Evolutionary conservation across 2,113 vertebrate genomes (phyloP), one percentile per base, ranked within the genome.

Genomic region (Alethe castanea): DNA sequence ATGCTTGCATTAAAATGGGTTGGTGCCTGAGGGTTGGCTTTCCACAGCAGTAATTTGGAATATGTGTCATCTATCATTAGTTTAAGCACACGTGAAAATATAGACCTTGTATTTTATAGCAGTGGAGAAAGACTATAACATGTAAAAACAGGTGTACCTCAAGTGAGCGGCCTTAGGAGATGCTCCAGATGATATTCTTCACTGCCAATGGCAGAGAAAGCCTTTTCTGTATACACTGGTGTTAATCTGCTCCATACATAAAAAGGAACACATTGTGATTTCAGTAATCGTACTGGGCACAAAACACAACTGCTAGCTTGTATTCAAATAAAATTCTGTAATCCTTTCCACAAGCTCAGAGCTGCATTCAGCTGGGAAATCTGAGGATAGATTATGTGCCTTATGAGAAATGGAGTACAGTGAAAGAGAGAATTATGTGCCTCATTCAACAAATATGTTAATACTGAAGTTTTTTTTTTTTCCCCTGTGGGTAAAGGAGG

Each of bases 321-420:
- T 93, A 95, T 93, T 94, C 76, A 94, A 94, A 95, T 78, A 92
- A 88, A 94, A 94, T 90, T 95, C 95, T 96, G 93, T 90, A 95
- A 96, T 97, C 94, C 92, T 86, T 94, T 96, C 88, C 88, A 86
- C 76, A 86, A 86, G 83, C 76, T 93, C 82, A 92, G 82, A 93
- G 52, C 72, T 90, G 92, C 88, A 48, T 96, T 96, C 94, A 96
- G 29, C 72, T 93, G 92, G 88, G 95, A 94, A 86, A 78, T 88
- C 76, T 86, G 90, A 96, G 88, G 92, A 81, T 42, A 86, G 76
- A 71, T 94, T 73, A 81, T 81, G 79, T 52, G 85, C 40, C 69
- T 92, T 95, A 45, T 81, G 92, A 96, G 92, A 90, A 87, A 95
- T 48, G 40, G 36, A 93, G 22, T n/a, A 61, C 33, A 69, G 36